Evolutionary conservation across 2,888 invertebrate species (phyloP).

Genomic region (Tridacna crocea): DNA sequence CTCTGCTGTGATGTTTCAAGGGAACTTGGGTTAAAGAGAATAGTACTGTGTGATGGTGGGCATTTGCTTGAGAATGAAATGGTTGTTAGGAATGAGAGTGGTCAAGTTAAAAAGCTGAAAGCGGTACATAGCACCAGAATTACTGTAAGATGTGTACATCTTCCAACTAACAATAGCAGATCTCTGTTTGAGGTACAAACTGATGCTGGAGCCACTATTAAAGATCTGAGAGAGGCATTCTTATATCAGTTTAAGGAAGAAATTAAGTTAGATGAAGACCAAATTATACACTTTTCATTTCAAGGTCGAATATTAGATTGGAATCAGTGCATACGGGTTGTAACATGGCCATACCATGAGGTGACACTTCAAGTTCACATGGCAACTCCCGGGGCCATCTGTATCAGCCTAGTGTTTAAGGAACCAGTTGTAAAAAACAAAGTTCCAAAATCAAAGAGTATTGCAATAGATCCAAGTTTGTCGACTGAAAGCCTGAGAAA

Average conservation of each 20-base stretch:
- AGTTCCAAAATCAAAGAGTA: neutral
- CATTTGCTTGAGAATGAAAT: slow-evolving; percentile 18
- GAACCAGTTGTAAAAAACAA: neutral
- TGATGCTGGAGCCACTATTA: neutral
- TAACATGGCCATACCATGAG: slow-evolving; percentile 13
- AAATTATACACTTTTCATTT: slow-evolving; percentile 38
- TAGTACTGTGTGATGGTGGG: slow-evolving; percentile 31
- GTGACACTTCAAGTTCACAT: slow-evolving; percentile 30
- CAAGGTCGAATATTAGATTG: slow-evolving; percentile 27
- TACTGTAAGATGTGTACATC: slow-evolving; percentile 24
- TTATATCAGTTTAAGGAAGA: slow-evolving; percentile 16
- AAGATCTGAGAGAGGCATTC: slow-evolving; percentile 26
- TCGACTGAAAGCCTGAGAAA: slow-evolving; percentile 37
- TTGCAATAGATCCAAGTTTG: slow-evolving; percentile 23
- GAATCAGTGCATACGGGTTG: slow-evolving; percentile 29
- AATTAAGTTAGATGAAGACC: slow-evolving; percentile 13
- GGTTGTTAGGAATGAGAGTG: neutral
- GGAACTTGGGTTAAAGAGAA: neutral
- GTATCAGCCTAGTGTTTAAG: slow-evolving; percentile 25
- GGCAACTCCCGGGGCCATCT: slow-evolving; percentile 29
- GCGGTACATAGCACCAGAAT: slow-evolving; percentile 17
- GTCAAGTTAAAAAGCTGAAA: slow-evolving; percentile 19
- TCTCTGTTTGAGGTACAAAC: neutral
- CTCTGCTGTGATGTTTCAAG: neutral
- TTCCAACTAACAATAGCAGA: neutral